These are phyloP conservation scores for Hoplodrina ambigua DNA, from an alignment of 2,888 invertebrate species.

Conservation along the genomic window DNA sequence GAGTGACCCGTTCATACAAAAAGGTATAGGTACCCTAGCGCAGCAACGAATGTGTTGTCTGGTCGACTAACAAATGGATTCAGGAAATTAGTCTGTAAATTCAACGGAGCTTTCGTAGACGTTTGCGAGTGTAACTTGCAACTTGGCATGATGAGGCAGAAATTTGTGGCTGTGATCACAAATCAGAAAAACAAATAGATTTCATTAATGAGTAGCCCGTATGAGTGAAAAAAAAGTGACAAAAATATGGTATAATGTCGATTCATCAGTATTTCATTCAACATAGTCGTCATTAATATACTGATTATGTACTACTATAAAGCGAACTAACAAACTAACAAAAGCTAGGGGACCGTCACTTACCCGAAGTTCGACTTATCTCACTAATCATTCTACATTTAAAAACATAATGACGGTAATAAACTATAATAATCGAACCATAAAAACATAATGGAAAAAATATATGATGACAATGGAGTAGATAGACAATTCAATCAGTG, in stretches of 20 bases:
- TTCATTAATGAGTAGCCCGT: conserved; percentile 1
- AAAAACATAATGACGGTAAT: conserved; percentile 59
- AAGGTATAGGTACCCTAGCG: conserved; percentile 5
- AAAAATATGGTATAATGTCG: too few species aligned
- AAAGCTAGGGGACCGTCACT: conserved; percentile 29
- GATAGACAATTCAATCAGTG: conserved; percentile 82
- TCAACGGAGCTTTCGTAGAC: conserved; percentile 27
- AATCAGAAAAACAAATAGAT: background rate
- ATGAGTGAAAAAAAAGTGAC: background rate
- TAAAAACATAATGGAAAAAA: conserved; percentile 70
- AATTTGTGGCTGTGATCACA: conserved; percentile 8
- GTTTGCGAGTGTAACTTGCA: conserved; percentile 2
- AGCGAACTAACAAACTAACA: conserved; percentile 15
- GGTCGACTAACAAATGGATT: conserved; percentile 33
- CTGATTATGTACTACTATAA: conserved; percentile 35
- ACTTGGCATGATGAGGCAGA: conserved; percentile 21
- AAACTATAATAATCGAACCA: conserved; percentile 64
- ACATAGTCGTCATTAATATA: background rate
- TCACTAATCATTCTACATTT: conserved; percentile 52
- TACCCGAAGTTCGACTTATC: conserved; percentile 53
- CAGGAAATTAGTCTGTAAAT: conserved; percentile 29
- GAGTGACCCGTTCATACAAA: conserved; percentile 15
- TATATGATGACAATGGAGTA: conserved; percentile 75
- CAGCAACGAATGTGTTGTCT: background rate
- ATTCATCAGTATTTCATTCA: background rate